Evolutionary conservation across 1,140 invertebrate species (phyloP), one percentile per base, ranked within the genome.

Genomic region (Glomeris maerens): DNA sequence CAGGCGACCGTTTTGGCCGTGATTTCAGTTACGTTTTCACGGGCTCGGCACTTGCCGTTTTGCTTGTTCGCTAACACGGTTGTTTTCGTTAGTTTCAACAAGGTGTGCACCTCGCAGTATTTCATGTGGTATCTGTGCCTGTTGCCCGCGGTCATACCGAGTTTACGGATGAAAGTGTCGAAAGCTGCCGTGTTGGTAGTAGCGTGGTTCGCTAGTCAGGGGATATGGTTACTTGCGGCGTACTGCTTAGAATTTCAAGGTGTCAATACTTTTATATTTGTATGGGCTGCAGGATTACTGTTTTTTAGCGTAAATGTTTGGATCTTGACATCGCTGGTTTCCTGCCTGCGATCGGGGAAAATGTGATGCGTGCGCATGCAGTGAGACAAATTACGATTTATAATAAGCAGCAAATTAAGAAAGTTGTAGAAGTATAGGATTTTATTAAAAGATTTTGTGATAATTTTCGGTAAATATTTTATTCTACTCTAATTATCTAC

Each of bases 61-160:
- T 80, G 81, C 26, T 73, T 94, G 51, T 88, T 98, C 53, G 66
- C 79, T 1, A 78, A 88, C 60, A 84, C 91, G 0, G 83, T 89
- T 55, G 75, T 85, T 2, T 81, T 98, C 62, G 95, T 99, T 0
- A 80, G 81, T 3, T 94, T 88, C 58, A 98, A 98, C 70, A 88
- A 91, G 63, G 94, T 99, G 0, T 77, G 92, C 54, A 98, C 95
- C 10, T 93, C 90, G 17, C 93, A 98, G 69, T 98, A 98, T 66
- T 98, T 98, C 60, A 73, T 98, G 29, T 98, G 95, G 94, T 96
- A 93, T 64, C 64, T 97, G 28, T 83, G 84, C 17, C 62, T 96
- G 5, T 66, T 97, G 17, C 91, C 92, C 1, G 36, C 85, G 74
- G 62, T 73, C 78, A 13, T 83, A 62, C 73, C n/a, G 2, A 74